phyloP scores from a whole-genome alignment of 2,797 vertebrate genomes.

The Acomys russatus region DNA sequence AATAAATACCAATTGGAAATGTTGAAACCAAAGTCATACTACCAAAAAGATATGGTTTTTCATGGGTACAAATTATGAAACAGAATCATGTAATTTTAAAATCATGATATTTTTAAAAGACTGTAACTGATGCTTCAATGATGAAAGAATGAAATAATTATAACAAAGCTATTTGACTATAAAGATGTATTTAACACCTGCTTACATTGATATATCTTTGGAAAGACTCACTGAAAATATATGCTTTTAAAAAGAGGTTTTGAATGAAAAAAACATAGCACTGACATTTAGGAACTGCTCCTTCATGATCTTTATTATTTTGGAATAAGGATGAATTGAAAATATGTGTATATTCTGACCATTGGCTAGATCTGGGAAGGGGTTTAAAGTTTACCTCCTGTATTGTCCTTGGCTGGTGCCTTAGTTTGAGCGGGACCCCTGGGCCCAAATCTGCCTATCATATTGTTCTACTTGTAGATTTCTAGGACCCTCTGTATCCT shows the following conservation, averaged over 20 bases:
- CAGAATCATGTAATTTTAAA: background rate
- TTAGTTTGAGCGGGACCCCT: no score
- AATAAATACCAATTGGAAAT: background rate
- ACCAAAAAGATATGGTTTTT: background rate
- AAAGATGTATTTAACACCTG: background rate
- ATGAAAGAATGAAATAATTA: background rate
- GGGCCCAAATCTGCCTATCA: no score
- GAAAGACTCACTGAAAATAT: background rate
- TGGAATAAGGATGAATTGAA: constrained; percentile 41
- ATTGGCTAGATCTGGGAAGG: no score
- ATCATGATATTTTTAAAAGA: background rate
- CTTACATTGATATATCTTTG: background rate
- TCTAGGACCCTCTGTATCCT: no score
- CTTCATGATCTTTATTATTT: background rate
- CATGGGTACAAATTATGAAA: background rate
- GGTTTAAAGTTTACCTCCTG: no score
- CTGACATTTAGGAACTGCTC: background rate
- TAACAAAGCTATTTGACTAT: background rate
- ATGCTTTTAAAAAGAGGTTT: background rate
- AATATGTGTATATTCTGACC: constrained; percentile 46
- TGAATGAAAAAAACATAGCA: constrained; percentile 22
- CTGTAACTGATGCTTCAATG: background rate
- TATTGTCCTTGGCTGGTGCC: no score
- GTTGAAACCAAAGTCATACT: background rate
- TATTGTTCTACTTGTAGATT: no score